Conservation (phyloP, 2,797 vertebrate genomes). For the Chiroxiphia lanceolata region DNA sequence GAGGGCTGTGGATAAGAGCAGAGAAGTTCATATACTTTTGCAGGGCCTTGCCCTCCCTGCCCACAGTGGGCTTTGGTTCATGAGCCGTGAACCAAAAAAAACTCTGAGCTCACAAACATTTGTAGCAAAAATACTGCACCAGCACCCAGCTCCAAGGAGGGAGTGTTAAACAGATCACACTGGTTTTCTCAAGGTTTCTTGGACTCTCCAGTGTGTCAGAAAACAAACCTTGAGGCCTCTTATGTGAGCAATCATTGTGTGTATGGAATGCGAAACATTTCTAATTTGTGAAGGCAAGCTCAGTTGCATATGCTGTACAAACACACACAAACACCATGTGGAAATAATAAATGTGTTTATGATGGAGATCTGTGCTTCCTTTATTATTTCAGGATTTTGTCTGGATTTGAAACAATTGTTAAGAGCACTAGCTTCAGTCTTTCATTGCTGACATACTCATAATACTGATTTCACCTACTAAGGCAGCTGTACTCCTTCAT, state of each 20-base stretch:
- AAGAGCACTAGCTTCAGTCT: constrained; percentile 33
- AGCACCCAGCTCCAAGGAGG: background rate
- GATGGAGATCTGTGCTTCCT: constrained; percentile 66
- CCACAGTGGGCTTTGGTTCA: background rate
- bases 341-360: constrained; percentile 72
- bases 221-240: constrained; percentile 55
- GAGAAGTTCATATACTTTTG: background rate
- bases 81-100: too few species aligned
- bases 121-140: background rate
- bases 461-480: constrained; percentile 27
- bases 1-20: background rate
- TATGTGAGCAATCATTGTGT: constrained; percentile 45
- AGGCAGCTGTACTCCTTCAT: background rate
- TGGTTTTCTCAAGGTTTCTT: constrained; percentile 48
- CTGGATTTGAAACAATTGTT: constrained; percentile 64
- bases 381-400: constrained; percentile 67
- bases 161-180: constrained; percentile 5
- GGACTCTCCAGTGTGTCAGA: constrained; percentile 44
- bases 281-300: constrained; percentile 47
- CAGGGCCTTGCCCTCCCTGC: background rate
- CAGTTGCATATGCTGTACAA: constrained; percentile 21
- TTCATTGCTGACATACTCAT: constrained; percentile 18
- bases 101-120: background rate
- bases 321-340: constrained; percentile 61
- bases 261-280: constrained; percentile 56